Evolutionary conservation across 2,113 vertebrate species (phyloP), one percentile per base, ranked within the genome.

Genomic region (Bufo bufo): DNA sequence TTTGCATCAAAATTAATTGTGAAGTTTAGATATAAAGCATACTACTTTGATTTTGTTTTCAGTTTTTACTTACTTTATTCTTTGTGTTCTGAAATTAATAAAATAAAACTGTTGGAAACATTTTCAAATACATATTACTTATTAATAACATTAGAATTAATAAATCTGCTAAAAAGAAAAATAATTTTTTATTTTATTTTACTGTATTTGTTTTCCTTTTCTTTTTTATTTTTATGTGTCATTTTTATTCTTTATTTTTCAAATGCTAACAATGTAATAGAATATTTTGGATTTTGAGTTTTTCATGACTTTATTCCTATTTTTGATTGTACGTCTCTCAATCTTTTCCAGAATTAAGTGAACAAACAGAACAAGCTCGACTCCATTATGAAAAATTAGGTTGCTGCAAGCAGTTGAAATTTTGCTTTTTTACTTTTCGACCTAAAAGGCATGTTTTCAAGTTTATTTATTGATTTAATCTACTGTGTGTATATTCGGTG

Each of bases 391-490:
- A 23, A 69, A 77, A 77, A 63, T 47, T 82, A 87, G 50, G 43
- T 74, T 45, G 81, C 66, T 84, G 59, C 66, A n/a, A 84, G 79
- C 87, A 47, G 71, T 58, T 77, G 43, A 78, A 84, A 78, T 69
- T 84, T 20, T 77, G 80, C 71, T 49, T 84, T 88, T 87, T 88
- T 65, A 63, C 66, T 84, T 88, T 77, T 66, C 65, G 50, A 89
- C 77, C 82, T 89, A 84, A 84, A 89, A 89, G 72, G 50, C 87
- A 84, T 89, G 72, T 89, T 89, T 84, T 84, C 82, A 43, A 77
- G 87, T 89, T 89, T 89, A 84, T 89, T 89, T 89, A 89, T 89
- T 89, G 81, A 89, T 84, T 84, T 84, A 89, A 89, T 89, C 87
- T 89, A 78, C 82, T 89, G 82, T 89, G 87, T 78, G 87, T 88